phyloP scores from a whole-genome alignment of 2,113 vertebrate species.

The Lota lota region DNA sequence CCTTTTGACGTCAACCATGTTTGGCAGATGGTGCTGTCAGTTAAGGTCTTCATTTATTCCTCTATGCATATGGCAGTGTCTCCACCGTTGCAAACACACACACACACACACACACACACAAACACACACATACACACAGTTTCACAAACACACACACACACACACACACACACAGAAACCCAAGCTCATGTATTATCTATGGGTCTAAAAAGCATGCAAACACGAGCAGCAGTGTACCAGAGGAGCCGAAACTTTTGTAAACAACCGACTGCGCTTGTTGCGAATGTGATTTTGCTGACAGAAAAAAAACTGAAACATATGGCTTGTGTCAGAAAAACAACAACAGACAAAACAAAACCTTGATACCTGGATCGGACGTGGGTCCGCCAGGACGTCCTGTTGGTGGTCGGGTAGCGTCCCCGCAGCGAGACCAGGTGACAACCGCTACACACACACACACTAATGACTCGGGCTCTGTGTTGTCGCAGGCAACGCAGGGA shows the following conservation, averaged over 20 bases:
- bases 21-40: conserved; percentile 85
- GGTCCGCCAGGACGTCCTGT: conserved; percentile 50
- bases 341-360: conserved; percentile 41
- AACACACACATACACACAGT: conserved; percentile 5
- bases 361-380: conserved; percentile 34
- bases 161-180: conserved; percentile 15
- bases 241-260: conserved; percentile 84
- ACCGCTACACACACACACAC: background rate
- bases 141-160: background rate
- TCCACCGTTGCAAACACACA: conserved; percentile 52
- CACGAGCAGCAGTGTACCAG: conserved; percentile 74
- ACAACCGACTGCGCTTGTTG: conserved; percentile 78
- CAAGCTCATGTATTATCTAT: conserved; percentile 82
- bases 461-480: too few relatives aligned
- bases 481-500: too few relatives aligned
- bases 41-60: conserved; percentile 81
- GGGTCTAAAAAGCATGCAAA: conserved; percentile 80
- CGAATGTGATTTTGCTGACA: conserved; percentile 83
- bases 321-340: conserved; percentile 75
- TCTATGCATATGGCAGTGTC: conserved; percentile 80
- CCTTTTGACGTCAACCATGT: conserved; percentile 76
- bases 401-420: conserved; percentile 74
- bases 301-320: conserved; percentile 88
- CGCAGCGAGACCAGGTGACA: too few relatives aligned
- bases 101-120: too few relatives aligned